Conservation (phyloP, 2,888 invertebrate species). For the Tenthredo scrophulariae region DNA sequence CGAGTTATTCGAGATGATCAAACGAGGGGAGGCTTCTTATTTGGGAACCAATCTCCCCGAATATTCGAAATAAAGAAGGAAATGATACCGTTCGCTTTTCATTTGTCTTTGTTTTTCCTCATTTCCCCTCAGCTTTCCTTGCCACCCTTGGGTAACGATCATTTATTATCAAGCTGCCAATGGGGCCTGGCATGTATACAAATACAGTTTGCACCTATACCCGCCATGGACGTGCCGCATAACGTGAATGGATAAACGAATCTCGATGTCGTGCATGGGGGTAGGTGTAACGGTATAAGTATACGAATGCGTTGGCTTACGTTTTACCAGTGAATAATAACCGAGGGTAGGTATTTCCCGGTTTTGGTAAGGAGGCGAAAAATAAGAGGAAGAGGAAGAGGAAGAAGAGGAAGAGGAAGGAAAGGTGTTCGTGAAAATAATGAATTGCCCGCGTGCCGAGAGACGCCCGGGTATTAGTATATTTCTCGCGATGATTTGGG, state of each 20-base stretch:
- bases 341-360: background rate
- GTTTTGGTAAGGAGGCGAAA: background rate
- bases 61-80: background rate
- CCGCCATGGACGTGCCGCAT: background rate
- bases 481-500: background rate
- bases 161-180: constrained; percentile 6
- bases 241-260: background rate
- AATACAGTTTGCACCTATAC: background rate
- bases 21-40: constrained; percentile 10
- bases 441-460: background rate
- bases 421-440: background rate
- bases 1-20: constrained; percentile 23
- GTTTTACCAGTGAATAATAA: background rate
- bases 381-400: background rate
- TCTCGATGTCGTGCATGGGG: background rate
- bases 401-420: background rate
- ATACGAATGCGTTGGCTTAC: background rate
- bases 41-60: constrained; percentile 9
- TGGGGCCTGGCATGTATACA: background rate
- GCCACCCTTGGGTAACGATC: background rate
- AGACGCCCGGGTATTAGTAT: background rate
- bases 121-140: background rate
- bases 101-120: background rate
- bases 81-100: background rate
- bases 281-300: background rate